These are phyloP conservation scores for Diarsia dahlii DNA, from an alignment of 2,888 invertebrate genomes.

Conservation along the genomic window DNA sequence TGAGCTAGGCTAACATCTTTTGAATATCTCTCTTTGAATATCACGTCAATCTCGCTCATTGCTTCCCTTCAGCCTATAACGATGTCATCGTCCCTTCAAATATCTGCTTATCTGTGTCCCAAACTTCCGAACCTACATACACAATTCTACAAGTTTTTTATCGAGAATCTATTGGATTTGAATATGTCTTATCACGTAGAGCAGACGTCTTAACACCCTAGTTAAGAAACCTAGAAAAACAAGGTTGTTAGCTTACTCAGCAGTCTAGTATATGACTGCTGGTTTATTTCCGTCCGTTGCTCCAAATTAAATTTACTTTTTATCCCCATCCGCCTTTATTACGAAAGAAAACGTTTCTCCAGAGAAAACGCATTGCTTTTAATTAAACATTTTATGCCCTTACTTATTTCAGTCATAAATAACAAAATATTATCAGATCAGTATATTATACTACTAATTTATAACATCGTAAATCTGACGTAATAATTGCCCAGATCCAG, in stretches of 20 bases:
- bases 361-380: conserved; percentile 38
- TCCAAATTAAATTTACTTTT: conserved; percentile 42
- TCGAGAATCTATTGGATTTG: neutral
- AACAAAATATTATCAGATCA: conserved; percentile 42
- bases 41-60: conserved; percentile 11
- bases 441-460: conserved; percentile 55
- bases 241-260: conserved; percentile 32
- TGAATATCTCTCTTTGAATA: conserved; percentile 14
- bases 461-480: conserved; percentile 59
- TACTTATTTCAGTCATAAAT: conserved; percentile 51
- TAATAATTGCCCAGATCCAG: conserved; percentile 58
- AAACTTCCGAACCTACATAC: conserved; percentile 2
- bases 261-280: conserved; percentile 25
- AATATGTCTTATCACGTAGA: conserved; percentile 26
- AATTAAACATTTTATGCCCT: conserved; percentile 45
- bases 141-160: conserved; percentile 15
- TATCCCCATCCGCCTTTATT: conserved; percentile 14
- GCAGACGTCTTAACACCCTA: conserved; percentile 8
- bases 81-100: conserved; percentile 22
- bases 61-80: conserved; percentile 22
- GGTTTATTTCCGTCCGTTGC: conserved; percentile 10
- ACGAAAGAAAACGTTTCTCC: conserved; percentile 19
- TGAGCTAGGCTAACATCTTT: conserved; percentile 28
- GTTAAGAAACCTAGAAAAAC: conserved; percentile 25
- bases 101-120: conserved; percentile 31